Base-by-base conservation (phyloP, 2,113 vertebrate species). In the Bagarius yarrelli region DNA sequence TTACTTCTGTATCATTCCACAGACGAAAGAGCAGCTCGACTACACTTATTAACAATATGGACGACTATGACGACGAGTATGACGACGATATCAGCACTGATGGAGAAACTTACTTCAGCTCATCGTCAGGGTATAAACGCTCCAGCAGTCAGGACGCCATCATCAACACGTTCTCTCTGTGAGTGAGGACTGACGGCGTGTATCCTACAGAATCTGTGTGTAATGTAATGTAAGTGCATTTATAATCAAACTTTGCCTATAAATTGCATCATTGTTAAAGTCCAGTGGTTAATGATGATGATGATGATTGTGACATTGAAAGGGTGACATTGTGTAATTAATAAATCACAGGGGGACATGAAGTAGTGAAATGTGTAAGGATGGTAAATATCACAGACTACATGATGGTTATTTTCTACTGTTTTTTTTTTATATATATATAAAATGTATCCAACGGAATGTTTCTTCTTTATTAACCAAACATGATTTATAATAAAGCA, bases 101-200 rank as follows among this genome's bases (percentile, higher is more conserved):
- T 0, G 95, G 95, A 8, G 96, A 97, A 12, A 96, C 93, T 47
- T 94, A 97, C 84, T 97, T 94, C 71, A 96, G 96, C 87, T 93
- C 91, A 0, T 88, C 94, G 0, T 90, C 93, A 21, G 93, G 91
- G 79, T 95, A 93, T 88, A 92, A 92, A 81, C 93, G 93, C 59
- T 90, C 94, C 80, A 87, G 92, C 9, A 95, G 93, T 90, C 94
- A 96, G 85, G 90, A 92, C 27, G 85, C 89, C 82, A 80, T 90
- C 66, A 50, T 90, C 52, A 89, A 91, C 59, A 89, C 83, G 13
- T 90, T 87, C 57, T 61, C 88, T 60, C 40, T 90, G 79, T 92
- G 79, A 90, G 85, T 1, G 14, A 61, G 55, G 47, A 30, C 44
- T 14, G 50, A 73, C 13, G 11, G 59, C 0, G 14, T 59, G 30